Conservation (phyloP, 2,113 vertebrate genomes). For the Pedetes capensis region DNA sequence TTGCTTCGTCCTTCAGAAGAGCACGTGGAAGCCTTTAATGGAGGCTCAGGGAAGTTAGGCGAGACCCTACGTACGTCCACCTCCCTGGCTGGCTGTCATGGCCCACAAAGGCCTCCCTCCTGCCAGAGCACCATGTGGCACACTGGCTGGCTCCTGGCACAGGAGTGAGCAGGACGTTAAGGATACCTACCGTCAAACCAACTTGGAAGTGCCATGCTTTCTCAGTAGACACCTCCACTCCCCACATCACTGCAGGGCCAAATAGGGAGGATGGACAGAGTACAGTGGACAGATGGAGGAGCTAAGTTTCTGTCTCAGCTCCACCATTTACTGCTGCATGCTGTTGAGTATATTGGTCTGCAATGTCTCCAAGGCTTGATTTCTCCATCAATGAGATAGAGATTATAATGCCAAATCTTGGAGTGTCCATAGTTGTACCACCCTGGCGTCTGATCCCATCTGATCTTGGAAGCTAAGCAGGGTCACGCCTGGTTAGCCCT, state of each 20-base stretch:
- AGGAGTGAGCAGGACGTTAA: not conserved
- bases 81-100: constrained; percentile 74
- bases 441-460: too few species aligned
- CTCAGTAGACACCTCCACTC: not conserved
- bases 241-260: not conserved
- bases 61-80: constrained; percentile 64
- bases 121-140: constrained; percentile 73
- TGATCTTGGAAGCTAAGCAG: too few species aligned
- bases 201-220: not conserved
- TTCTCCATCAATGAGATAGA: not conserved
- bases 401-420: not conserved
- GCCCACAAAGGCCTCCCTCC: not conserved
- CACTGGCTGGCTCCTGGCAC: constrained; percentile 54
- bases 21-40: constrained; percentile 69
- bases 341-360: not conserved
- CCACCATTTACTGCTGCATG: not conserved
- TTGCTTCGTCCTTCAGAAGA: constrained; percentile 72
- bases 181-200: not conserved
- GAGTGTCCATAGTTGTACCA: too few species aligned
- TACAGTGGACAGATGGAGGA: not conserved
- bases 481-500: too few species aligned
- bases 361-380: not conserved
- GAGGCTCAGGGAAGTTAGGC: constrained; percentile 53
- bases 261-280: not conserved
- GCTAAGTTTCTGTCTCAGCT: not conserved